Conservation (phyloP, 2,113 vertebrate genomes). For the Passer domesticus region DNA sequence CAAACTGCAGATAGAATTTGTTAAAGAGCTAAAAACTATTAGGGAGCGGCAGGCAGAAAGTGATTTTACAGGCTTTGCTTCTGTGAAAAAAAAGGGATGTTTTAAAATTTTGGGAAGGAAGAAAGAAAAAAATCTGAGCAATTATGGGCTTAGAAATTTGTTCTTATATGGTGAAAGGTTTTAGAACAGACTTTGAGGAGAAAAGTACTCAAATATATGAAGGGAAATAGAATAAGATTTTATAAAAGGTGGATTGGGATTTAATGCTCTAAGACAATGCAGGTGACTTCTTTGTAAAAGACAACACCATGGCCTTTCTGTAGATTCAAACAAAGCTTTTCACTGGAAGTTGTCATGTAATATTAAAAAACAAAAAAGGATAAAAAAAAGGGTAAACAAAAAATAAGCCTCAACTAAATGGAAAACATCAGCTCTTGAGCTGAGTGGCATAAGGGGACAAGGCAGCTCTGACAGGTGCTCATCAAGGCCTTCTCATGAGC, state of each 20-base stretch:
- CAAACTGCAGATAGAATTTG: background rate
- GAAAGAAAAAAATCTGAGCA: background rate
- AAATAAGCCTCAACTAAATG: background rate
- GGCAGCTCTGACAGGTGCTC: background rate
- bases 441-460: background rate
- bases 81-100: background rate
- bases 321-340: background rate
- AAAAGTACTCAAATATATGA: background rate
- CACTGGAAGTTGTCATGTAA: background rate
- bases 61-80: background rate
- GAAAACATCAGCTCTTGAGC: background rate
- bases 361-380: background rate
- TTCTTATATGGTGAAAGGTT: background rate
- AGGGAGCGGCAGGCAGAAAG: background rate
- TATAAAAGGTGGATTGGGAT: background rate
- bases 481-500: background rate
- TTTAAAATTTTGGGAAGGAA: background rate
- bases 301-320: background rate
- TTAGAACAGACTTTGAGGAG: background rate
- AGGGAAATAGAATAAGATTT: conserved; percentile 2
- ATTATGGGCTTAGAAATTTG: background rate
- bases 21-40: conserved; percentile 16
- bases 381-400: background rate
- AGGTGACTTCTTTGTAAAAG: background rate
- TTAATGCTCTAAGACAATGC: background rate